Percentiles rank a stretch among this genome's conserved stretches.
These are phyloP conservation scores for Helicoverpa assulta DNA, from an alignment of 2,888 invertebrate species.

Conservation along the genomic window DNA sequence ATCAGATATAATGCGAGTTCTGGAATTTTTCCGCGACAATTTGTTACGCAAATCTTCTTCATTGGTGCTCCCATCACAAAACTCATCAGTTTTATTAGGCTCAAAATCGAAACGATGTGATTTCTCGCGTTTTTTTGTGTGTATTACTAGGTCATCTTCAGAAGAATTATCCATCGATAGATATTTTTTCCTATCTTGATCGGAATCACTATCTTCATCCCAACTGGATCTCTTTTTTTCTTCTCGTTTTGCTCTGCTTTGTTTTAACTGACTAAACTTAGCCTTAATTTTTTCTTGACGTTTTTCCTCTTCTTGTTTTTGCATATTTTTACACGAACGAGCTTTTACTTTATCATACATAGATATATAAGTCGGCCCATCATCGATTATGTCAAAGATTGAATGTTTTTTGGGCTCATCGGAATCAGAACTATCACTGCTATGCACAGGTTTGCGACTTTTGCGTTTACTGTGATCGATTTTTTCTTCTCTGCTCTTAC, in stretches of 20 bases:
- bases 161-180: slow-evolving; percentile 89
- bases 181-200: slow-evolving; percentile 84
- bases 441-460: slow-evolving; percentile 86
- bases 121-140: slow-evolving; percentile 89
- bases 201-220: slow-evolving; percentile 96
- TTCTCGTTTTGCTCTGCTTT: slow-evolving; percentile 96
- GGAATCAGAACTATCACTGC: slow-evolving; percentile 93
- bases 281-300: slow-evolving; percentile 96
- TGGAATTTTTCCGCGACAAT: slow-evolving; percentile 92
- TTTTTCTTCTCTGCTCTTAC: slow-evolving; percentile 88
- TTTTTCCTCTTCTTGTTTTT: slow-evolving; percentile 97
- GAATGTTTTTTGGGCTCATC: slow-evolving; percentile 97
- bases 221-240: slow-evolving; percentile 97
- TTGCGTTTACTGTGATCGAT: slow-evolving; percentile 81
- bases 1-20: slow-evolving; percentile 94
- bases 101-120: slow-evolving; percentile 83
- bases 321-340: slow-evolving; percentile 97
- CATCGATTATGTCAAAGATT: slow-evolving; percentile 97
- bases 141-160: slow-evolving; percentile 84
- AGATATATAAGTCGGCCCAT: slow-evolving; percentile 97
- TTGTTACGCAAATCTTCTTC: slow-evolving; percentile 89
- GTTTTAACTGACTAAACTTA: slow-evolving; percentile 96
- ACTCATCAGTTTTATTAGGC: slow-evolving; percentile 86
- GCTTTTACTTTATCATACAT: slow-evolving; percentile 99
- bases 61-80: slow-evolving; percentile 85